Conservation (phyloP, 1,140 invertebrate genomes). For the Calephelis nemesis region DNA sequence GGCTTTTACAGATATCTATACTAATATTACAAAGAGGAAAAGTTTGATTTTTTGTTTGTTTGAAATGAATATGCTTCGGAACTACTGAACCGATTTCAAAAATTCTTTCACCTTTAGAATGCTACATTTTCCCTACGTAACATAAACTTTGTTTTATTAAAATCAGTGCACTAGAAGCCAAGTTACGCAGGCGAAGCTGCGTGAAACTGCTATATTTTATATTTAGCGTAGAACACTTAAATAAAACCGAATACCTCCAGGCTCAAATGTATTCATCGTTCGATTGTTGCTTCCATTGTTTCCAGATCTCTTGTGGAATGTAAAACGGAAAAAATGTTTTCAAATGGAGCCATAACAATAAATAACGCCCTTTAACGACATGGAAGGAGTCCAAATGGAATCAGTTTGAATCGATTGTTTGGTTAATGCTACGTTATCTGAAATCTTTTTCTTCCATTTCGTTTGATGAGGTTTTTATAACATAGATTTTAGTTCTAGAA, state of each 20-base stretch:
- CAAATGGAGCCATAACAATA: constrained; percentile 41
- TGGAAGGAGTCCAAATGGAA: constrained; percentile 41
- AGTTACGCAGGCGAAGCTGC: no score
- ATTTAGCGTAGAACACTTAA: neutral
- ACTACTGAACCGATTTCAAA: no score
- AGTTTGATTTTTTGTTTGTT: no score
- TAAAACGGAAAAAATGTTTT: constrained; percentile 35
- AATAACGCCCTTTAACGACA: constrained; percentile 42
- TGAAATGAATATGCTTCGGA: no score
- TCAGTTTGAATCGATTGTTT: constrained; percentile 42
- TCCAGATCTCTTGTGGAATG: constrained; percentile 13
- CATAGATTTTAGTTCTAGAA: neutral
- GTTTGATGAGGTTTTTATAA: constrained; percentile 9
- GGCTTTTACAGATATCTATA: no score
- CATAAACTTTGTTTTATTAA: no score
- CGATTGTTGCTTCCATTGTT: constrained; percentile 17
- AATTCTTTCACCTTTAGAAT: no score
- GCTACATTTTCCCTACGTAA: no score
- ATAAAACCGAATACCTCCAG: neutral
- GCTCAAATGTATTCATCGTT: constrained; percentile 12
- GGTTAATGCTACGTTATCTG: constrained; percentile 32
- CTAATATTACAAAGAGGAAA: no score
- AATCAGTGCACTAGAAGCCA: no score
- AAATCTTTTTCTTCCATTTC: constrained; percentile 22
- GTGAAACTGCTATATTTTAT: neutral